A percentile compares a stretch with the other conserved stretches of the same genome.
Evolutionary conservation across 2,888 invertebrate genomes (phyloP).

Genomic region (Yponomeuta evonymella): DNA sequence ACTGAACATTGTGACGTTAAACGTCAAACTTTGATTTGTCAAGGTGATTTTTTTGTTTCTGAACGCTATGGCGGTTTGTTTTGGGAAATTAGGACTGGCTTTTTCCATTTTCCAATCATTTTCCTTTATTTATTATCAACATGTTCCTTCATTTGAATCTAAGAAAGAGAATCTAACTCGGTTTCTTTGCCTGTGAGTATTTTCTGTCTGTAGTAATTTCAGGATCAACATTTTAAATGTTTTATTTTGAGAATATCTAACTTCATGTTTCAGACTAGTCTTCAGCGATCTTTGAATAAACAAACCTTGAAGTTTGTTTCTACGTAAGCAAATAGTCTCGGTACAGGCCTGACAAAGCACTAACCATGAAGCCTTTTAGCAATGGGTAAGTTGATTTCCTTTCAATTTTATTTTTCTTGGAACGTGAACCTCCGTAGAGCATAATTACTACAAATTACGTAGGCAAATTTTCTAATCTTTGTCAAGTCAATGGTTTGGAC

Average conservation of each 20-base stretch:
- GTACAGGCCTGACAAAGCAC: not conserved
- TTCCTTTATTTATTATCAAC: not conserved
- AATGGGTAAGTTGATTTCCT: conserved; percentile 36
- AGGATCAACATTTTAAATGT: too few species aligned
- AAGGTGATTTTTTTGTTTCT: not conserved
- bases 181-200: not conserved
- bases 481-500: too few species aligned
- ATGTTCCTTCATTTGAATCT: not conserved
- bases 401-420: too few species aligned
- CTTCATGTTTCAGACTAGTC: not conserved
- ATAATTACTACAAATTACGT: too few species aligned
- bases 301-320: conserved; percentile 39
- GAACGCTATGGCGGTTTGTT: not conserved
- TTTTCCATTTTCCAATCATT: not conserved
- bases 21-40: not conserved
- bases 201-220: not conserved
- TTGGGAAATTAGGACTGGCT: not conserved
- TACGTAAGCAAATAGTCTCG: not conserved
- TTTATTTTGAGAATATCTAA: not conserved
- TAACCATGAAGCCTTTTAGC: conserved; percentile 35
- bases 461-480: too few species aligned
- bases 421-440: too few species aligned
- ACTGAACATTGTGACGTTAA: not conserved
- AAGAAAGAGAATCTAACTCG: not conserved
- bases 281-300: conserved; percentile 28